Evolutionary conservation across 2,888 invertebrate genomes (phyloP), one percentile per base, ranked within the genome.

Genomic region (Andrena trimmerana): DNA sequence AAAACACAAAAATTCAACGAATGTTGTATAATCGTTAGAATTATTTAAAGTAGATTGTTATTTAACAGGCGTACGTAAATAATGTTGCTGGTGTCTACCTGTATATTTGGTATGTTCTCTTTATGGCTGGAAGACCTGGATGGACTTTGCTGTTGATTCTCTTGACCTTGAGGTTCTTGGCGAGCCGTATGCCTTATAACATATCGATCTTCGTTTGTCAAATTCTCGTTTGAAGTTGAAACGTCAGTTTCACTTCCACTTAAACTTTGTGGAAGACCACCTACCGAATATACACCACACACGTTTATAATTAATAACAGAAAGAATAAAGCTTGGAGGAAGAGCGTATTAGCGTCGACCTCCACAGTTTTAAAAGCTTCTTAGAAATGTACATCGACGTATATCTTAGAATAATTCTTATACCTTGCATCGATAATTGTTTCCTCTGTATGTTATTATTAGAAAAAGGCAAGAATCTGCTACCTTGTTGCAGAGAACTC

Each of bases 121-220:
- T 94, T 93, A 78, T 93, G 92, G 86, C 92, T 91, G 86, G 94
- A 96, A 94, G 95, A 93, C 94, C 96, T 91, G 95, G 95, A 94
- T 95, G 96, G 89, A 95, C 96, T 91, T 92, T 95, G 92, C 86
- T 95, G 95, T 82, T 95, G 95, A 94, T 97, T 97, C 94, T 98
- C 98, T 94, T 98, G 98, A 0, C 98, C 98, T 94, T 98, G 98
- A 0, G 98, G 98, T 93, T 98, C 98, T 91, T 98, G 98, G 52
- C 98, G 95, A 6, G 97, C 96, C 0, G 97, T 97, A 91, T 97
- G 97, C 86, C 97, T 95, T 83, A 98, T 97, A 63, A 97, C 97
- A 95, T 97, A 97, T 88, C 97, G 95, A 93, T 98, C 97, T 94
- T 98, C 97, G 90, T 97, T 96, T 50, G 97, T 97, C 85, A 98